Conservation (phyloP, 2,797 vertebrate genomes). For the Helostoma temminkii region DNA sequence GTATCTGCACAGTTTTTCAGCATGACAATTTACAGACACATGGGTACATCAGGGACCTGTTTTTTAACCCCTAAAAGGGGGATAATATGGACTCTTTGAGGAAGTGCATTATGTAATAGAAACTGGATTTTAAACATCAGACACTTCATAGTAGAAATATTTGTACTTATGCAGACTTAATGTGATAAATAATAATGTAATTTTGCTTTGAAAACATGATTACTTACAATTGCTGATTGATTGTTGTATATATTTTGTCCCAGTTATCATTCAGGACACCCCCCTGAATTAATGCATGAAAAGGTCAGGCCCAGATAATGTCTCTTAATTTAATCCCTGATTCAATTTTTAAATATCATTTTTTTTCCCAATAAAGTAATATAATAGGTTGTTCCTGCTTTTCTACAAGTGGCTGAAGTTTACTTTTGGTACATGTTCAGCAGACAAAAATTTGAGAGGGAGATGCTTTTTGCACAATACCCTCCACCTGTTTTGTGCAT, state of each 20-base stretch:
- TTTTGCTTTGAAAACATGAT: too few species aligned
- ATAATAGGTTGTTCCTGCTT: neutral
- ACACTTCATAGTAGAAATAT: neutral
- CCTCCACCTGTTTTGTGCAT: constrained; percentile 1
- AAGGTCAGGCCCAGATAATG: constrained; percentile 11
- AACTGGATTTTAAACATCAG: neutral
- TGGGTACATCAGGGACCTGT: too few species aligned
- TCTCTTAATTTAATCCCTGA: constrained; percentile 1
- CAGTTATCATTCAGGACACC: neutral
- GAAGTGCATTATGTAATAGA: too few species aligned
- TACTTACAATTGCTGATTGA: too few species aligned
- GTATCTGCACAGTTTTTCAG: too few species aligned
- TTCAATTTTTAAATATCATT: too few species aligned
- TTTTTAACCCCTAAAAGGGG: too few species aligned
- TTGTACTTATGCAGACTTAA: neutral
- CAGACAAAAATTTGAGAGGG: neutral
- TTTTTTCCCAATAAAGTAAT: too few species aligned
- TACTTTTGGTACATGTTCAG: neutral
- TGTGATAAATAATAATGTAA: too few species aligned
- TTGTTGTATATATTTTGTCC: neutral
- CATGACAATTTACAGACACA: too few species aligned
- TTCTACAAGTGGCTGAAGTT: neutral
- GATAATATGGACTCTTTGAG: too few species aligned
- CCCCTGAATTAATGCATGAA: constrained; percentile 16
- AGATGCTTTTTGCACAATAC: neutral